Conservation (phyloP, 2,797 vertebrate species). For the Microhierax caerulescens region DNA sequence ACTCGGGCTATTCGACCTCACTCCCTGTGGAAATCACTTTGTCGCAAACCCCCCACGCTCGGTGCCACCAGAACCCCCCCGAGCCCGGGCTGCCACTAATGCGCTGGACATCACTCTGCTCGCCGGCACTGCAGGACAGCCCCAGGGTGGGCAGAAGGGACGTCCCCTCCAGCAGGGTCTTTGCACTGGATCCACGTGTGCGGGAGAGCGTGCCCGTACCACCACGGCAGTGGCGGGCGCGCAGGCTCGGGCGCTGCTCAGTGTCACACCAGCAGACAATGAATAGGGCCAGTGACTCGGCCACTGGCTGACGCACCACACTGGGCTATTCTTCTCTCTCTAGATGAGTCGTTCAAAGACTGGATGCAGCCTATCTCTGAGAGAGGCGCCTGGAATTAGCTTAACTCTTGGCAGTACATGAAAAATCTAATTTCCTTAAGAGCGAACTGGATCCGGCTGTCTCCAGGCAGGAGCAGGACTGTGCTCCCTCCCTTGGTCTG, state of each 20-base stretch:
- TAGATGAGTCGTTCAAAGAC: background rate
- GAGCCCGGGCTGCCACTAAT: rapidly evolving
- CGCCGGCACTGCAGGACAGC: background rate
- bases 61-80: background rate
- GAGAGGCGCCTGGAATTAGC: slow-evolving; percentile 40
- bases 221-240: rapidly evolving
- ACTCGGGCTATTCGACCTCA: background rate
- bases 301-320: slow-evolving; percentile 19
- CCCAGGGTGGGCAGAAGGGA: background rate
- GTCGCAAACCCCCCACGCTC: background rate
- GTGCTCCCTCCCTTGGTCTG: background rate
- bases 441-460: background rate
- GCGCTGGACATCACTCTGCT: rapidly evolving
- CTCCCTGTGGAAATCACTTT: background rate
- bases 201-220: background rate
- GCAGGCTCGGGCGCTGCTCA: background rate
- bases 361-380: background rate
- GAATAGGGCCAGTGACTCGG: slow-evolving; percentile 16
- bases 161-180: rapidly evolving
- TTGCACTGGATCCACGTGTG: rapidly evolving
- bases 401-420: slow-evolving; percentile 29
- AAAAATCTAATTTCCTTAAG: slow-evolving; percentile 42
- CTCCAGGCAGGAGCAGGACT: background rate
- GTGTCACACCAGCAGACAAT: background rate
- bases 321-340: slow-evolving; percentile 12